Conservation (phyloP, 2,797 vertebrate genomes). For the Ceyx erithaca region DNA sequence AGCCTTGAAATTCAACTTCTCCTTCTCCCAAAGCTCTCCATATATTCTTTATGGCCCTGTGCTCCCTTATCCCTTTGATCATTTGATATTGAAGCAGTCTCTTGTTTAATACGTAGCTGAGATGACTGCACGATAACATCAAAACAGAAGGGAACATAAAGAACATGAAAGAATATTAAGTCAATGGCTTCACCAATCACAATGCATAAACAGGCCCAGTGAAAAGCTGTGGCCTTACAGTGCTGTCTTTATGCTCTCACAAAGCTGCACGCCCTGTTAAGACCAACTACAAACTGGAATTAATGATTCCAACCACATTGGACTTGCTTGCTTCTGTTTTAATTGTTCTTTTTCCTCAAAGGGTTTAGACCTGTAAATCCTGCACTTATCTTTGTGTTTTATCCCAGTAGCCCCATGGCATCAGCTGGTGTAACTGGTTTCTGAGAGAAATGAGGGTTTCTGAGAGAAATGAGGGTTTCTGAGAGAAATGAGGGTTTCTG, state of each 20-base stretch:
- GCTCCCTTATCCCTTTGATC: slow-evolving; percentile 70
- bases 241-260: slow-evolving; percentile 35
- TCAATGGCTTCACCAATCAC: slow-evolving; percentile 51
- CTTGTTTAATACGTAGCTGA: slow-evolving; percentile 67
- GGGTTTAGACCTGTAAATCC: background rate
- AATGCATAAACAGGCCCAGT: slow-evolving; percentile 37
- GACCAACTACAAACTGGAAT: slow-evolving; percentile 7
- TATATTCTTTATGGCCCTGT: slow-evolving; percentile 65
- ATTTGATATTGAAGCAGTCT: slow-evolving; percentile 62
- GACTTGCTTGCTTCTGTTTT: slow-evolving; percentile 9
- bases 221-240: slow-evolving; percentile 31
- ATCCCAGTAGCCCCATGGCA: rapidly evolving
- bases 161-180: slow-evolving; percentile 68
- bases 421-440: background rate
- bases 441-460: background rate
- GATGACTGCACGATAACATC: slow-evolving; percentile 64
- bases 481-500: background rate
- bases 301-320: slow-evolving; percentile 15
- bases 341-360: background rate
- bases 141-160: slow-evolving; percentile 62
- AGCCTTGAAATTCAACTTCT: slow-evolving; percentile 61
- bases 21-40: slow-evolving; percentile 46
- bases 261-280: background rate
- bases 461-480: background rate
- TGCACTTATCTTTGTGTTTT: background rate